These are phyloP conservation scores for Typhlichthys subterraneus DNA, from an alignment of 2,797 vertebrate species.

Conservation along the genomic window DNA sequence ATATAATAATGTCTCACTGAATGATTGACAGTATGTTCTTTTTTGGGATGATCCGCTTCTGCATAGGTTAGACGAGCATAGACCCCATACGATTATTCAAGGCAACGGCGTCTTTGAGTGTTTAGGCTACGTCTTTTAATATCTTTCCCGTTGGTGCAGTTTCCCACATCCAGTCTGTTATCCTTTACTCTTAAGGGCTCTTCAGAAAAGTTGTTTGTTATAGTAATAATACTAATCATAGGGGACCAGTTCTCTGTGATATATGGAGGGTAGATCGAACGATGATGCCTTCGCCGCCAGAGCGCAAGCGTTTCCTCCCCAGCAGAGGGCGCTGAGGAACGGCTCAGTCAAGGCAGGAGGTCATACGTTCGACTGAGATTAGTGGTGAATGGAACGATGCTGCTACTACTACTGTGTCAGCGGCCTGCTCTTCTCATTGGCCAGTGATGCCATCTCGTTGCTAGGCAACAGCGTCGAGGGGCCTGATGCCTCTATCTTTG, in stretches of 20 bases:
- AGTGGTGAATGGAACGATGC: too few relatives aligned
- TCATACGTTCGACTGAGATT: slow-evolving; percentile 14
- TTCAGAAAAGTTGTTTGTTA: slow-evolving; percentile 8
- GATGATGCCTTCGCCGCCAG: slow-evolving; percentile 13
- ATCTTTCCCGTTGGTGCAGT: too few relatives aligned
- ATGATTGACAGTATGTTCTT: too few relatives aligned
- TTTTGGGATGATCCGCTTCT: too few relatives aligned
- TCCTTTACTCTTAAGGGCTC: neutral
- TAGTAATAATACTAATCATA: neutral
- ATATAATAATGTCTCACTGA: too few relatives aligned
- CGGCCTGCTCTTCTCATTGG: slow-evolving; percentile 46
- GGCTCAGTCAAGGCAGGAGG: slow-evolving; percentile 24
- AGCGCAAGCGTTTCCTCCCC: slow-evolving; percentile 13
- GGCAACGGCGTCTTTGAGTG: too few relatives aligned
- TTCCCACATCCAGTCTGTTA: too few relatives aligned
- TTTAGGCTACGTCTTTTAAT: too few relatives aligned
- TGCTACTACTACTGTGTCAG: neutral
- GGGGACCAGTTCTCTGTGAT: neutral
- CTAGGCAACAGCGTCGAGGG: slow-evolving; percentile 78
- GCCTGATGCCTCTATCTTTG: slow-evolving; percentile 28
- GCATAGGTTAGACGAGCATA: too few relatives aligned
- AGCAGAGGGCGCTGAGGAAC: neutral
- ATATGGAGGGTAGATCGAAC: slow-evolving; percentile 28
- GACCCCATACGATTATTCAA: too few relatives aligned
- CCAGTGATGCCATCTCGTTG: slow-evolving; percentile 74